Evolutionary conservation across 2,888 invertebrate genomes (phyloP).

Genomic region (Polydrusus pterygomalis): DNA sequence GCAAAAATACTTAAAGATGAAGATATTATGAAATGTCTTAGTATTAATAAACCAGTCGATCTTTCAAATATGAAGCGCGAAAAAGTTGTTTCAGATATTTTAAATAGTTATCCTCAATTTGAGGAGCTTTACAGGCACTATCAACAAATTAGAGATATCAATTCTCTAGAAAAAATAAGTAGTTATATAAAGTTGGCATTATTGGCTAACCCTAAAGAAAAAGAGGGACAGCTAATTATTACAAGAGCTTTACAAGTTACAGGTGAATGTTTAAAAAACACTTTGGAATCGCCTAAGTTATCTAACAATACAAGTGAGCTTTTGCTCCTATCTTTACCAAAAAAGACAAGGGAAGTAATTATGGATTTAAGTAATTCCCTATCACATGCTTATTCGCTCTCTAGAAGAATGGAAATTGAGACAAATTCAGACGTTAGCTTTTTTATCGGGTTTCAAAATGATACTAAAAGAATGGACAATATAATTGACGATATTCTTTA

Average conservation of each 20-base stretch:
- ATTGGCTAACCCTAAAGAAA: slow-evolving; percentile 7
- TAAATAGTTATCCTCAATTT: slow-evolving; percentile 15
- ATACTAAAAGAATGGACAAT: slow-evolving; percentile 6
- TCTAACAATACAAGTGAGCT: slow-evolving; percentile 5
- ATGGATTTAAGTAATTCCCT: slow-evolving; percentile 13
- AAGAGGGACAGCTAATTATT: slow-evolving; percentile 18
- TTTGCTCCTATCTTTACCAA: slow-evolving; percentile 8
- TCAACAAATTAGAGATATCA: slow-evolving; percentile 6
- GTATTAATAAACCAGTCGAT: neutral
- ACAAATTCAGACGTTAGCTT: neutral
- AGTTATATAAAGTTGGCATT: slow-evolving; percentile 17
- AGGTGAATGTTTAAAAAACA: slow-evolving; percentile 34
- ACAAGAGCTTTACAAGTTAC: slow-evolving; percentile 29
- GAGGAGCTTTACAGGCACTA: slow-evolving; percentile 25
- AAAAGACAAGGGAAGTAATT: slow-evolving; percentile 12
- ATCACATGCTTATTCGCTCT: slow-evolving; percentile 23
- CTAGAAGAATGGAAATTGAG: slow-evolving; percentile 29
- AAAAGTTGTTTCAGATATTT: neutral
- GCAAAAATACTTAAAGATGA: slow-evolving; percentile 4
- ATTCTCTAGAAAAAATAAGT: slow-evolving; percentile 30
- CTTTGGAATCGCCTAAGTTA: slow-evolving; percentile 32
- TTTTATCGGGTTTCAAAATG: slow-evolving; percentile 18
- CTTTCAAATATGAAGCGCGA: no score
- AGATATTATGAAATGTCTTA: neutral
- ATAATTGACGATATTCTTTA: slow-evolving; percentile 19